A percentile compares a stretch with the other conserved stretches of the same genome.
phyloP scores from a whole-genome alignment of 2,113 vertebrate genomes.

The Australoheros scitulus region DNA sequence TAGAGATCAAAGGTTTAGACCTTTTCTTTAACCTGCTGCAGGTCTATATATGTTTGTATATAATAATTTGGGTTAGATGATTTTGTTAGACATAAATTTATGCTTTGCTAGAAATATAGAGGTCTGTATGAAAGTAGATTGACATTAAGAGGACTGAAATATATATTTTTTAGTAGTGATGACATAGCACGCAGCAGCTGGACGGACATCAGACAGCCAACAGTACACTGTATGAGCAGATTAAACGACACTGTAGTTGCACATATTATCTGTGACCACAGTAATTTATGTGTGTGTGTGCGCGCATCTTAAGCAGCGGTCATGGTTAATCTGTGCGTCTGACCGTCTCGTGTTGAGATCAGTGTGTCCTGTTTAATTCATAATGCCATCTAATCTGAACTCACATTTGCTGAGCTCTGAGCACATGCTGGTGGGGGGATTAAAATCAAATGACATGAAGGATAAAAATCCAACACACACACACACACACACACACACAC shows the following conservation, averaged over 20 bases:
- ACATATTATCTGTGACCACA: background rate
- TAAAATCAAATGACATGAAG: background rate
- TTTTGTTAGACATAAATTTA: background rate
- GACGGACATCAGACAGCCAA: background rate
- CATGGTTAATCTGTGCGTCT: slow-evolving; percentile 32
- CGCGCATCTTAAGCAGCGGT: background rate
- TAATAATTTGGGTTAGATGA: background rate
- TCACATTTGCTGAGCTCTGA: background rate
- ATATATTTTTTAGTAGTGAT: background rate
- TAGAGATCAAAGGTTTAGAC: background rate
- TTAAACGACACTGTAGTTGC: background rate
- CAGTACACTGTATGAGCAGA: background rate
- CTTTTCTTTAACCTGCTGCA: background rate
- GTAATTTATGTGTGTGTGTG: background rate
- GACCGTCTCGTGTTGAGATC: slow-evolving; percentile 6
- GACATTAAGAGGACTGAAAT: background rate
- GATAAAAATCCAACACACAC: background rate
- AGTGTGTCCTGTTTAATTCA: slow-evolving; percentile 28
- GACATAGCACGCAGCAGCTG: background rate
- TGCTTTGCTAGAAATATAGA: background rate
- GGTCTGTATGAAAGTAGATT: background rate
- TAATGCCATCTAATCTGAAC: slow-evolving; percentile 51
- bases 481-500: no score
- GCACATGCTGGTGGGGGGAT: background rate
- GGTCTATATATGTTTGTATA: background rate